A percentile compares a stretch with the other conserved stretches of the same genome.
phyloP scores from a whole-genome alignment of 2,113 vertebrate species.

The Nipponia nippon region DNA sequence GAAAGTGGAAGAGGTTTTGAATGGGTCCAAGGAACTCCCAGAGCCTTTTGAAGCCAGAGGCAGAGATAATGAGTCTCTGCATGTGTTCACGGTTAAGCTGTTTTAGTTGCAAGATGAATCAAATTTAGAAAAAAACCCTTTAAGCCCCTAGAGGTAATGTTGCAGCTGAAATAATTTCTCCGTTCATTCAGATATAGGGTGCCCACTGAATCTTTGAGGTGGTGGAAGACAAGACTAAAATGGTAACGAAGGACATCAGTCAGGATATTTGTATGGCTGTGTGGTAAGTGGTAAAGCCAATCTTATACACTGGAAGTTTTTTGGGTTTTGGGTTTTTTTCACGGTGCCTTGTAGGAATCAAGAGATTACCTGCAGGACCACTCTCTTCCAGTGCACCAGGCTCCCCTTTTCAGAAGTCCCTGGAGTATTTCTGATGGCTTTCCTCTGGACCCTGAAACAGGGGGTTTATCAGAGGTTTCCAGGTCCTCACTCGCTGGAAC shows the following conservation, averaged over 20 bases:
- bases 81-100: not conserved
- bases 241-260: not conserved
- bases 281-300: not conserved
- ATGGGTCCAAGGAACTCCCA: not conserved
- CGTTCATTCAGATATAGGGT: not conserved
- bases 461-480: not conserved
- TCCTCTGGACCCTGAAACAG: not conserved
- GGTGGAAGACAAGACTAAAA: not conserved
- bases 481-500: not conserved
- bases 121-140: not conserved
- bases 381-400: not conserved
- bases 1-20: conserved; percentile 9
- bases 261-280: not conserved
- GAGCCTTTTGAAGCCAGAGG: not conserved
- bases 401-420: not conserved
- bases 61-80: not conserved
- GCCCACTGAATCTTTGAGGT: not conserved
- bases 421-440: not conserved
- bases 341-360: not conserved
- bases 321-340: not conserved
- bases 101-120: not conserved
- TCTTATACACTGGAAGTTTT: not conserved
- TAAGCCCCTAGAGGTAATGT: not conserved
- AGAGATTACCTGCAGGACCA: not conserved
- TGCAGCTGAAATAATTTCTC: not conserved